Evolutionary conservation across 2,888 invertebrate genomes (phyloP), one percentile per base, ranked within the genome.

Genomic region (Clivina fossor): DNA sequence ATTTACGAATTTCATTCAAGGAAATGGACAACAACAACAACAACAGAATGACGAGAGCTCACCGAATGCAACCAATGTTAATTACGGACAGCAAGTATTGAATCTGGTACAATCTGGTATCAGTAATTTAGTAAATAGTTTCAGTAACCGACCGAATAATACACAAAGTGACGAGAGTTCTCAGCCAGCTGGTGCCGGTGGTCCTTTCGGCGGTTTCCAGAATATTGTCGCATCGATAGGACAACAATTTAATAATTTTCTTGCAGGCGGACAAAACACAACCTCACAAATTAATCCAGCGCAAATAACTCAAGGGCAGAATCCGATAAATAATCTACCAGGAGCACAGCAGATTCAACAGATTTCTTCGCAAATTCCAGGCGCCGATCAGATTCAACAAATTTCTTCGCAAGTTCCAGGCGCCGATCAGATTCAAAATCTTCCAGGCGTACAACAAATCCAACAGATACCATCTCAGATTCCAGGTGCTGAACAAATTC

Each of bases 221-320:
- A 41, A 41, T 11, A 15, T 44, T 11, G 5, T 44, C 18, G 32
- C 26, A 3, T 30, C 28, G 9, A 7, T 43, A 9, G 37, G 37
- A 11, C 53, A 53, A 18, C 43, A 43, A 16, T 53, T 38, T n/a
- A 50, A 18, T 22, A 40, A 40, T n/a, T 28, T 53, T 13, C n/a
- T 53, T 24, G n/a, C 33, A 18, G 51, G 51, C 13, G 20, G 22
- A n/a, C 51, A 53, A 18, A 16, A 11, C n/a, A 24, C 20, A 18
- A 7, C 18, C 9, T 7, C 32, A 16, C 44, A 44, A 9, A 28
- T 7, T 7, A 53, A 35, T 18, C 35, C 44, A 24, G 22, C 33
- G n/a, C 20, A 15, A 20, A n/a, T 40, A 40, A 38, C 4, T 18
- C n/a, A 15, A 38, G 15, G 15, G 38, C 15, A 15, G 38, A 24